Conservation (phyloP, 2,113 vertebrate species). For the Alouatta palliata region DNA sequence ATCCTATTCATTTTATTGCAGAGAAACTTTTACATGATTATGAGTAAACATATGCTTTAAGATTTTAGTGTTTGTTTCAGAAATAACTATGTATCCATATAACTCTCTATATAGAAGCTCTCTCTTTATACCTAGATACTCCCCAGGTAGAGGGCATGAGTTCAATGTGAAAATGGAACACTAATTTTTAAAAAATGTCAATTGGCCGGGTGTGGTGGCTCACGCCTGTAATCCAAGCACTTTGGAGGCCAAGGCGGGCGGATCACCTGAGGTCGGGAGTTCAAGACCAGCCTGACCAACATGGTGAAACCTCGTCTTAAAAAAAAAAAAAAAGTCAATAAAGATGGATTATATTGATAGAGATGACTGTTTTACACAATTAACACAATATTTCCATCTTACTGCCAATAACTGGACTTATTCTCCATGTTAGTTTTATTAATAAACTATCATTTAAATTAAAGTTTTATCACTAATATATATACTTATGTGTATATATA, state of each 20-base stretch:
- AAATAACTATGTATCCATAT: not conserved
- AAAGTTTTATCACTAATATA: not conserved
- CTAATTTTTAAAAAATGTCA: not conserved
- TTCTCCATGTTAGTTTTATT: not conserved
- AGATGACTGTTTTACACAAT: not conserved
- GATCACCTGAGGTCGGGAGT: too few species aligned
- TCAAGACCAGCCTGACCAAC: too few species aligned
- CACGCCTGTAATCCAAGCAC: too few species aligned
- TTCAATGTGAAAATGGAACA: not conserved
- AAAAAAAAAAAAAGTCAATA: not conserved
- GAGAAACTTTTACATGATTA: not conserved
- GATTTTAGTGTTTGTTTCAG: not conserved
- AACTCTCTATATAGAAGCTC: not conserved
- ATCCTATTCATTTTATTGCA: not conserved
- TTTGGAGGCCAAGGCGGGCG: too few species aligned
- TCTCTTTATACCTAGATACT: not conserved
- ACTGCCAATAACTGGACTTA: not conserved
- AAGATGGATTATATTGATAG: not conserved
- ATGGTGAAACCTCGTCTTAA: too few species aligned
- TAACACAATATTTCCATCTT: not conserved
- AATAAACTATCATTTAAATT: not conserved
- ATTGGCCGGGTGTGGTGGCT: too few species aligned
- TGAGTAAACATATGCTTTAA: not conserved
- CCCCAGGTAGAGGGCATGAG: not conserved
- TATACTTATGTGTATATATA: too few species aligned